Conservation (phyloP, 1,140 invertebrate genomes). For the Conopomorpha cramerella region DNA sequence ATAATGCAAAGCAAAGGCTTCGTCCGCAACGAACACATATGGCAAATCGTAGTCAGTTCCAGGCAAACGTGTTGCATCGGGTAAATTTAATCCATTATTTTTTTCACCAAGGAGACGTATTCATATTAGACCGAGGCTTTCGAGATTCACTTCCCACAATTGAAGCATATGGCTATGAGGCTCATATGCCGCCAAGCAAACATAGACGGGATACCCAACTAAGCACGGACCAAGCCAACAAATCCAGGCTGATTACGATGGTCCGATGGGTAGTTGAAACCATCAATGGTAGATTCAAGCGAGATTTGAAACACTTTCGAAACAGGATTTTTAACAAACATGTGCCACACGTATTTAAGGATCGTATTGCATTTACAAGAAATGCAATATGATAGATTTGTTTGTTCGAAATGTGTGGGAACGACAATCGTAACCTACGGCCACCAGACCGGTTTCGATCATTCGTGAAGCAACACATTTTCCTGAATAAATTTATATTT, state of each 20-base stretch:
- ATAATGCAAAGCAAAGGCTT: constrained; percentile 22
- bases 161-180: constrained; percentile 10
- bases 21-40: constrained; percentile 30
- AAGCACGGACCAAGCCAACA: constrained; percentile 10
- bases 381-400: too few relatives aligned
- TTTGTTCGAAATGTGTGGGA: too few relatives aligned
- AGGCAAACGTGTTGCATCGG: constrained; percentile 6
- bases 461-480: too few relatives aligned
- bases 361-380: too few relatives aligned
- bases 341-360: too few relatives aligned
- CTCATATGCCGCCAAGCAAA: constrained; percentile 11
- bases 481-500: too few relatives aligned
- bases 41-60: constrained; percentile 5
- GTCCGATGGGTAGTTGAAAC: too few relatives aligned
- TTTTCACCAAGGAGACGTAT: constrained; percentile 7
- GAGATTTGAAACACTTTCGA: too few relatives aligned
- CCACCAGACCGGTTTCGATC: too few relatives aligned
- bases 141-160: constrained; percentile 8
- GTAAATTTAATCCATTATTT: constrained; percentile 4
- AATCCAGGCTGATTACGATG: constrained; percentile 12
- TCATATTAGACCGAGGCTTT: constrained; percentile 12
- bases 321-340: too few relatives aligned
- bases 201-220: constrained; percentile 10
- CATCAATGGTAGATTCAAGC: too few relatives aligned
- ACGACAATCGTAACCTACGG: too few relatives aligned